Percentiles rank a stretch among this genome's conserved stretches.
phyloP scores from a whole-genome alignment of 92 coral and sea anemone genomes.

The Actinostola sp. region DNA sequence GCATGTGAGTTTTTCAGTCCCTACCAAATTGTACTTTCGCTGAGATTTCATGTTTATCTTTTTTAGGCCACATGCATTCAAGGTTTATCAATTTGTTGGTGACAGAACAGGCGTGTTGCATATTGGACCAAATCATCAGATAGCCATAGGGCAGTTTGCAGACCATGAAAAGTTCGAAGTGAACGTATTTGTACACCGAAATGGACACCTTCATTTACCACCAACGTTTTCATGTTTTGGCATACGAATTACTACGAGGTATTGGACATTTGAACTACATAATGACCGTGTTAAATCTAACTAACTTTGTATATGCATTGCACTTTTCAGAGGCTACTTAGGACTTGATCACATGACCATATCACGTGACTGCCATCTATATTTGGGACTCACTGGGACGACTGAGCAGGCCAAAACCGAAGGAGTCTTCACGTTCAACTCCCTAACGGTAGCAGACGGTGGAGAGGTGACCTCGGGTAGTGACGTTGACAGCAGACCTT shows the following conservation, averaged over 20 bases:
- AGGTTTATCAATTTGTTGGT: conserved; percentile 65
- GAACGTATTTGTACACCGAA: conserved; percentile 54
- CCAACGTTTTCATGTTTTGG: conserved; percentile 64
- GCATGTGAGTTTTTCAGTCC: no score
- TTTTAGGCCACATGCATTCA: conserved; percentile 56
- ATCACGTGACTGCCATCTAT: conserved; percentile 56
- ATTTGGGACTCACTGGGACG: conserved; percentile 60
- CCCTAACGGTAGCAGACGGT: conserved; percentile 67
- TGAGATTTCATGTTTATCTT: not conserved
- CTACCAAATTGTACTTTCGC: not conserved
- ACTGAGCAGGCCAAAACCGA: conserved; percentile 52
- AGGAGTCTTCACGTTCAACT: conserved; percentile 47
- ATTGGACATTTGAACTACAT: not conserved
- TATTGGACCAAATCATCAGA: conserved; percentile 68
- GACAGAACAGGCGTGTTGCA: conserved; percentile 66
- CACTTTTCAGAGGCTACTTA: conserved; percentile 65
- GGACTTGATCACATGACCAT: conserved; percentile 58
- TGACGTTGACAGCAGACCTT: conserved; percentile 50
- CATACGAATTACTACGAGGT: conserved; percentile 64
- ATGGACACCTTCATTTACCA: conserved; percentile 63
- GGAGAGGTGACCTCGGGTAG: conserved; percentile 68
- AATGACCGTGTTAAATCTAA: not conserved
- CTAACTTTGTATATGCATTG: not conserved
- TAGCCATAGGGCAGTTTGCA: conserved; percentile 69
- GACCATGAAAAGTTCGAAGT: conserved; percentile 70